These are phyloP conservation scores for Agrochola macilenta DNA, from an alignment of 2,888 invertebrate species.

Conservation along the genomic window DNA sequence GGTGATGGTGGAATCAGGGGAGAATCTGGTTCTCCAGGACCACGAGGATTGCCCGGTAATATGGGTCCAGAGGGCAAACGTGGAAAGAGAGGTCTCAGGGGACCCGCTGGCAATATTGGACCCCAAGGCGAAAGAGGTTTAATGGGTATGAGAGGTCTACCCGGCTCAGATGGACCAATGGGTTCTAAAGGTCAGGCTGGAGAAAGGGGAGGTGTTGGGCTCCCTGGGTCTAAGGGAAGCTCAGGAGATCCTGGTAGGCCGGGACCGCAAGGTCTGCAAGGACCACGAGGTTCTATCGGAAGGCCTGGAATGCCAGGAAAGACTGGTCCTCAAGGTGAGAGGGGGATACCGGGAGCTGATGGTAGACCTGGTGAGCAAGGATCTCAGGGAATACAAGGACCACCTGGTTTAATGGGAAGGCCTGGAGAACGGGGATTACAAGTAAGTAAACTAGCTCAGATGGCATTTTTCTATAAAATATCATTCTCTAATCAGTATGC, in stretches of 20 bases:
- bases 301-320: slow-evolving; percentile 93
- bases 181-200: slow-evolving; percentile 94
- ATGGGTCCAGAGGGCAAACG: slow-evolving; percentile 95
- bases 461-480: neutral
- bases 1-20: slow-evolving; percentile 95
- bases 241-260: slow-evolving; percentile 91
- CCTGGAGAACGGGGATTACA: slow-evolving; percentile 94
- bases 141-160: slow-evolving; percentile 92
- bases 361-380: slow-evolving; percentile 96
- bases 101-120: slow-evolving; percentile 94
- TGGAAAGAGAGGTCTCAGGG: slow-evolving; percentile 94
- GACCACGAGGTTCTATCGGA: slow-evolving; percentile 92
- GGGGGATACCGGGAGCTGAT: slow-evolving; percentile 95
- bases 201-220: slow-evolving; percentile 91
- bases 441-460: slow-evolving; percentile 81
- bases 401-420: slow-evolving; percentile 94
- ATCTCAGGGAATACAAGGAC: slow-evolving; percentile 94
- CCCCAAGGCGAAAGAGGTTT: slow-evolving; percentile 94
- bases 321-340: slow-evolving; percentile 93
- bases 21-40: slow-evolving; percentile 93
- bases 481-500: neutral
- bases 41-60: slow-evolving; percentile 94
- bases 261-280: slow-evolving; percentile 93
- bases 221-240: slow-evolving; percentile 91
- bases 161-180: slow-evolving; percentile 94